Evolutionary conservation across 2,888 invertebrate genomes (phyloP), one percentile per base, ranked within the genome.

Genomic region (Dioctria linearis): DNA sequence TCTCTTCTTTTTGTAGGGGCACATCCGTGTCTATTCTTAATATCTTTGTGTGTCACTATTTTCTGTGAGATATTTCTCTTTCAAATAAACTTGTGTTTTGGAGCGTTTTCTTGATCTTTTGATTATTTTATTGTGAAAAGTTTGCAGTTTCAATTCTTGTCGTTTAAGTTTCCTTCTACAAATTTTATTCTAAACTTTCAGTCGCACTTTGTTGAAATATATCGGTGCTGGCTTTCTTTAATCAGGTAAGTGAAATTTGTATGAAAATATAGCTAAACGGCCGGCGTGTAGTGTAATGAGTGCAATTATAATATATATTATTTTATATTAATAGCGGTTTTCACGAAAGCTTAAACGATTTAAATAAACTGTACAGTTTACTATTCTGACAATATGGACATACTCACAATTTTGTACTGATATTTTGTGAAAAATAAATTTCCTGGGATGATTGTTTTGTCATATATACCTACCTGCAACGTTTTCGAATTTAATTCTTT

Each of bases 151-250:
- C n/a, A 51, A 40, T 73, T 73, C 57, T 59, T 73, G 57, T 73
- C 57, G 42, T 73, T 73, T 37, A 51, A 73, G 39, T 73, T 71
- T 73, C 42, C 43, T 39, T 57, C 73, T 73, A 73, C 59, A 73
- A 73, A 73, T 57, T 57, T 73, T 73, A 42, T 73, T 73, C 73
- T 73, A 73, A 73, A 73, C 73, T 73, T 73, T 73, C 73, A 73
- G 73, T 73, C 73, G 73, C 40, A 57, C 73, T 73, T 73, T 73
- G 57, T 57, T 73, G 73, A 73, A 73, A 73, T 57, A 73, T 59
- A 59, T 73, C 57, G 73, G 73, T 73, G 73, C 39, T 73, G 73
- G 40, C 43, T 59, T 73, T 57, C 25, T 73, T 57, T 59, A 57
- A 73, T 40, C 49, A 73, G 73, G 73, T 73, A 73, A 73, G 73